Percentiles rank a stretch among this genome's conserved stretches.
phyloP scores from a whole-genome alignment of 2,113 vertebrate genomes.

The Verasper variegatus region DNA sequence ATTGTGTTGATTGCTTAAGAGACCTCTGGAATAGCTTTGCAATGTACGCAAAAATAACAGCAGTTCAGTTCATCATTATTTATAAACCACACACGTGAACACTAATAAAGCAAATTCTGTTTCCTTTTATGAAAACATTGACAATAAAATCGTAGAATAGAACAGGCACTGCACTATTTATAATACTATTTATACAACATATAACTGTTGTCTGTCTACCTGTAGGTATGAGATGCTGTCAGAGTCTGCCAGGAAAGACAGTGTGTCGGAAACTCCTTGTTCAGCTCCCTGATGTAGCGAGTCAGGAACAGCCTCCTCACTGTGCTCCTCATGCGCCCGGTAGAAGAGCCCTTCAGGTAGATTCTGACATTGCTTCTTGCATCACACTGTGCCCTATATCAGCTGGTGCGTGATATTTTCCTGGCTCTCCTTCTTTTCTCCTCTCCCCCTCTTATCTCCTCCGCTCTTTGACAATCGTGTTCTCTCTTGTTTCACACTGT shows the following conservation, averaged over 20 bases:
- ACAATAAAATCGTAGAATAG: too few species aligned
- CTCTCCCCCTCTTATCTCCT: background rate
- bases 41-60: too few species aligned
- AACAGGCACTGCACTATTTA: too few species aligned
- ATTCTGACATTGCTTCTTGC: slow-evolving; percentile 19
- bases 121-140: too few species aligned
- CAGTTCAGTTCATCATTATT: too few species aligned
- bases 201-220: background rate
- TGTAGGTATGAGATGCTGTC: slow-evolving; percentile 69
- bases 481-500: slow-evolving; percentile 56
- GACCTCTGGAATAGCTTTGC: too few species aligned
- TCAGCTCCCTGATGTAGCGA: slow-evolving; percentile 82
- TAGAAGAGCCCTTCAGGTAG: slow-evolving; percentile 85
- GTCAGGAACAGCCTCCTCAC: slow-evolving; percentile 51
- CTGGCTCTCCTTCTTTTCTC: slow-evolving; percentile 1
- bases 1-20: too few species aligned
- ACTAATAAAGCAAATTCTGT: too few species aligned
- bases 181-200: background rate
- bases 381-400: slow-evolving; percentile 18
- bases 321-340: slow-evolving; percentile 82
- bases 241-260: slow-evolving; percentile 61
- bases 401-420: slow-evolving; percentile 12
- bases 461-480: slow-evolving; percentile 40
- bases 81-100: too few species aligned
- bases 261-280: slow-evolving; percentile 73